Base-by-base conservation (phyloP, 2,888 invertebrate species). In the Melinaea marsaeus region DNA sequence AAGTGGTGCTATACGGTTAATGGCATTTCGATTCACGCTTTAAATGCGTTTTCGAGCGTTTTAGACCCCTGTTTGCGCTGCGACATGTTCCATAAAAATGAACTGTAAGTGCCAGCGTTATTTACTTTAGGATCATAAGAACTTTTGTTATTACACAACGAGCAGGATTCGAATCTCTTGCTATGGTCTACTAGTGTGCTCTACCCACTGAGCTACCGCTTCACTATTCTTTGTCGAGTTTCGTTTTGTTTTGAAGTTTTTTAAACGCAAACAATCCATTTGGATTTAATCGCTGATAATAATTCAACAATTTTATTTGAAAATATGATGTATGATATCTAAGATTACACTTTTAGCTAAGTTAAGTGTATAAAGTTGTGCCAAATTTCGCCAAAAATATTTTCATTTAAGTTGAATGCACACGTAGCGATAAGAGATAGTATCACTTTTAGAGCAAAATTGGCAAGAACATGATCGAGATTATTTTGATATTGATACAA, bases 1-100 rank as follows among this genome's bases (percentile, higher is more conserved):
- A 65, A 67, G 67, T 64, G 60, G 62, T 62, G 56, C 46, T 55
- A 60, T 33, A 58, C 56, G 59, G 51, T 55, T 65, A 67, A 67
- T 65, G 65, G 67, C 62, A 60, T 64, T 35, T 46, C 61, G 56
- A 58, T 57, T 60, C 64, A 58, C 58, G 60, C 60, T 55, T 58
- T 54, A 54, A 46, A 58, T 60, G 58, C 35, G 55, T 45, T 37
- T 35, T 48, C 34, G 47, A 64, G 47, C 55, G n/a, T 56, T 63
- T 58, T 56, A 42, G 22, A 58, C 45, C 33, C 55, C 61, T 64
- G 60, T 56, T 32, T 58, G 55, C n/a, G 55, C 54, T 51, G 51
- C 32, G 32, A 51, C 22, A 22, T 32, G 51, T 32, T 32, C 22
- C 9, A 42, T 42, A 9, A 42, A 42, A 42, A 42, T 42, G 2